Conservation (phyloP, 1,140 invertebrate species). For the Plectrocnemia conspersa region DNA sequence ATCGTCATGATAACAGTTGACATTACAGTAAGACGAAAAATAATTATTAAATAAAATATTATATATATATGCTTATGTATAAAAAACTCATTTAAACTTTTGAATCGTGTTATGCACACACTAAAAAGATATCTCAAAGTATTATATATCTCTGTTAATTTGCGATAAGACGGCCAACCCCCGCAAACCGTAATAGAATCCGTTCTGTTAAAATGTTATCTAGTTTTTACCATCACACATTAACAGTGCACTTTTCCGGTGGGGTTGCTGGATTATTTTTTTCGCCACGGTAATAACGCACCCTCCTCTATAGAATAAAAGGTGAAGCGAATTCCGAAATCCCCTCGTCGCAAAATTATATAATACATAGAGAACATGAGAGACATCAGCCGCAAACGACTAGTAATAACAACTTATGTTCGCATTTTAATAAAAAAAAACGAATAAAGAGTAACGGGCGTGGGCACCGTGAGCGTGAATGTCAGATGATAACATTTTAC, state of each 20-base stretch:
- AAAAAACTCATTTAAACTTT: too few species aligned
- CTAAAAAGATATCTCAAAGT: too few species aligned
- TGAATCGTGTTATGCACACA: too few species aligned
- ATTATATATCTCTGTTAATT: too few species aligned
- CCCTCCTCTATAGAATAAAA: constrained; percentile 2
- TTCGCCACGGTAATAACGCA: background rate
- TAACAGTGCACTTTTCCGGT: background rate
- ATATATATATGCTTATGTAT: too few species aligned
- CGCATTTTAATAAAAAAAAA: constrained; percentile 7
- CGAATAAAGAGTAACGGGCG: constrained; percentile 23
- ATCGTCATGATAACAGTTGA: too few species aligned
- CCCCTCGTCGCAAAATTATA: constrained; percentile 1
- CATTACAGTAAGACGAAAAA: too few species aligned
- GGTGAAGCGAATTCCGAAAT: constrained; percentile 11
- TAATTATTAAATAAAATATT: too few species aligned
- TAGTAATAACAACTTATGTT: constrained; percentile 24
- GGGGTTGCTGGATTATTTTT: background rate
- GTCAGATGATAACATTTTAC: constrained; percentile 25
- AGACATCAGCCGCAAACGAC: constrained; percentile 12
- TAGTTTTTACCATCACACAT: background rate
- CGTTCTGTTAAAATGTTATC: background rate
- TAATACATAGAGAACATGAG: constrained; percentile 20
- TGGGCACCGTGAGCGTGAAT: constrained; percentile 19
- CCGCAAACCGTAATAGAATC: background rate
- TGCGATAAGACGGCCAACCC: background rate